Evolutionary conservation across 2,113 vertebrate species (phyloP).

Genomic region (Otus sunia): DNA sequence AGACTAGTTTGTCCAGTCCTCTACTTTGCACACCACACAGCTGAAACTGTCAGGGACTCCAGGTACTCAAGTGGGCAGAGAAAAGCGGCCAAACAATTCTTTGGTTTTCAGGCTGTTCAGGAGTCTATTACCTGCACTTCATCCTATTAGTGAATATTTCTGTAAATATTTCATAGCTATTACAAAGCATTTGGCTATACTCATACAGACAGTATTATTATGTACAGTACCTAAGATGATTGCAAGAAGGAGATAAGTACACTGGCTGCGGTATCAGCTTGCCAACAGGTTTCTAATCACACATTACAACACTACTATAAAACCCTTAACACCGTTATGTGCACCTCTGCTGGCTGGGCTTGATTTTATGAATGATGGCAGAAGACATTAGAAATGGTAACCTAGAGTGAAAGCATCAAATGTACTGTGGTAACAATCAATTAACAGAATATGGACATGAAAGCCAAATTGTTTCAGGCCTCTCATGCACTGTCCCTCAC

Average conservation of each 20-base stretch:
- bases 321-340: neutral
- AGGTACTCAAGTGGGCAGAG: neutral
- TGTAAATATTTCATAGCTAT: neutral
- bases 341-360: neutral
- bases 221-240: neutral
- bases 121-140: neutral
- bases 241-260: neutral
- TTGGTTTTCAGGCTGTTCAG: neutral
- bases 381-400: neutral
- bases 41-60: neutral
- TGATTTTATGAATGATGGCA: neutral
- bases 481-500: neutral
- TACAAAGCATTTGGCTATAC: neutral
- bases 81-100: neutral
- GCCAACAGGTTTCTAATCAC: neutral
- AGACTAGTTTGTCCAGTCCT: neutral
- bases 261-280: neutral
- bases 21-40: neutral
- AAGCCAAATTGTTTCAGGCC: neutral
- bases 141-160: neutral
- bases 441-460: neutral
- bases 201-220: neutral
- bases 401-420: neutral
- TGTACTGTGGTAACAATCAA: neutral
- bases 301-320: neutral